These are phyloP conservation scores for Eumerus sabulonum DNA, from an alignment of 2,888 invertebrate species.

Conservation along the genomic window DNA sequence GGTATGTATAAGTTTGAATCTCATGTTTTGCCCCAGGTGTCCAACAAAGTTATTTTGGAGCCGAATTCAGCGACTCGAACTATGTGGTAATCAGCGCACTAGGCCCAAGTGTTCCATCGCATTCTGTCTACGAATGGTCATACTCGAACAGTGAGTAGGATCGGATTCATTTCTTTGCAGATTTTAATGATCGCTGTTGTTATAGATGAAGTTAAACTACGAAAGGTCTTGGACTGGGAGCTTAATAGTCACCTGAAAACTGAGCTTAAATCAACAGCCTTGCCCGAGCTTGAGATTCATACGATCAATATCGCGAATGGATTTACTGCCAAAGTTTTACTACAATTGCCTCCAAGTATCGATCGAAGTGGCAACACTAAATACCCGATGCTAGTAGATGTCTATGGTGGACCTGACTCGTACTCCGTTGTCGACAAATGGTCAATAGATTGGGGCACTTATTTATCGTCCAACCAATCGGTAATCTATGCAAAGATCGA, in stretches of 20 bases:
- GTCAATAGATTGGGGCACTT: constrained; percentile 92
- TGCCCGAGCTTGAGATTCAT: constrained; percentile 83
- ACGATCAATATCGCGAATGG: constrained; percentile 84
- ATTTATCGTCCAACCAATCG: constrained; percentile 89
- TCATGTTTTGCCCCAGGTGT: constrained; percentile 63
- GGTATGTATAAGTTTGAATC: neutral
- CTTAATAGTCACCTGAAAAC: constrained; percentile 81
- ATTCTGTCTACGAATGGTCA: constrained; percentile 81
- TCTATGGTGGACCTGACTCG: constrained; percentile 96
- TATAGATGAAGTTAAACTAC: constrained; percentile 73
- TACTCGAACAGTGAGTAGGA: constrained; percentile 73
- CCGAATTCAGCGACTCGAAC: constrained; percentile 84
- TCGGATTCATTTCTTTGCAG: too few species aligned
- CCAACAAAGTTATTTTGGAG: constrained; percentile 79
- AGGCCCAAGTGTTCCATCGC: constrained; percentile 91
- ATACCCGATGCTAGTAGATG: constrained; percentile 90
- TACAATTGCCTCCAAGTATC: constrained; percentile 87
- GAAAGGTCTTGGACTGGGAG: constrained; percentile 82
- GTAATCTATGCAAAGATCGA: constrained; percentile 94
- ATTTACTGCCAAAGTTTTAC: constrained; percentile 85
- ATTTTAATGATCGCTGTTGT: neutral
- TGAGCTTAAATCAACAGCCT: constrained; percentile 79
- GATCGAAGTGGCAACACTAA: constrained; percentile 83
- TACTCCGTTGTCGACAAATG: constrained; percentile 89
- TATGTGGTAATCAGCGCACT: constrained; percentile 88